These are phyloP conservation scores for Syngnathus rostellatus DNA, from an alignment of 2,797 vertebrate species.

Conservation along the genomic window DNA sequence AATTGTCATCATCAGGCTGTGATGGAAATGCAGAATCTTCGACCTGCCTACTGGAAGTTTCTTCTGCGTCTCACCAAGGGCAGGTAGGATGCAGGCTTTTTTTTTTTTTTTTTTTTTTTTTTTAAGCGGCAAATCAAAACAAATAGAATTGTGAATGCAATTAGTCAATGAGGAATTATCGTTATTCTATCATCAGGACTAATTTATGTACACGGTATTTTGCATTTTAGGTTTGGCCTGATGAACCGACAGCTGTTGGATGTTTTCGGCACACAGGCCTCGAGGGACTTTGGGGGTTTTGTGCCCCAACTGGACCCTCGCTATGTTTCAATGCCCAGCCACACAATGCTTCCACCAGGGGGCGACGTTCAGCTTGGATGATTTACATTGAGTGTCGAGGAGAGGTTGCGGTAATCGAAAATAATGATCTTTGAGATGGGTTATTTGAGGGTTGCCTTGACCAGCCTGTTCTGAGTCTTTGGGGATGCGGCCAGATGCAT, in stretches of 20 bases:
- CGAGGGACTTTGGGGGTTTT: conserved; percentile 83
- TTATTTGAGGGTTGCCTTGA: neutral
- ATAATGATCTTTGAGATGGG: neutral
- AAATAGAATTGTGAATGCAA: neutral
- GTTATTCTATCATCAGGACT: too few relatives aligned
- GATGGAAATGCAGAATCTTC: conserved; percentile 93
- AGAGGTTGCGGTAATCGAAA: neutral
- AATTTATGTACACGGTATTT: neutral
- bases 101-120: neutral
- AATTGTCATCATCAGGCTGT: conserved; percentile 75
- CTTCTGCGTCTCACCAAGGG: conserved; percentile 89
- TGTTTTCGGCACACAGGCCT: conserved; percentile 87
- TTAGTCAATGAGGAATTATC: too few relatives aligned
- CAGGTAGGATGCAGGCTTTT: conserved; percentile 75
- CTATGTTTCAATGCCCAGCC: conserved; percentile 64
- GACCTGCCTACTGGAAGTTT: conserved; percentile 99
- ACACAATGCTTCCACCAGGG: conserved; percentile 61
- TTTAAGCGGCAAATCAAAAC: neutral
- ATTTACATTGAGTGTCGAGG: conserved; percentile 7
- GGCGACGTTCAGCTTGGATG: conserved; percentile 58
- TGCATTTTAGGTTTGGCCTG: conserved; percentile 77
- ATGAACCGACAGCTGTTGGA: conserved; percentile 91
- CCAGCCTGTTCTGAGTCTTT: neutral
- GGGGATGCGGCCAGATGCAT: neutral
- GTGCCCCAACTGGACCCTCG: conserved; percentile 83